Evolutionary conservation across 2,113 vertebrate genomes (phyloP).

Genomic region (Tragulus kanchil): DNA sequence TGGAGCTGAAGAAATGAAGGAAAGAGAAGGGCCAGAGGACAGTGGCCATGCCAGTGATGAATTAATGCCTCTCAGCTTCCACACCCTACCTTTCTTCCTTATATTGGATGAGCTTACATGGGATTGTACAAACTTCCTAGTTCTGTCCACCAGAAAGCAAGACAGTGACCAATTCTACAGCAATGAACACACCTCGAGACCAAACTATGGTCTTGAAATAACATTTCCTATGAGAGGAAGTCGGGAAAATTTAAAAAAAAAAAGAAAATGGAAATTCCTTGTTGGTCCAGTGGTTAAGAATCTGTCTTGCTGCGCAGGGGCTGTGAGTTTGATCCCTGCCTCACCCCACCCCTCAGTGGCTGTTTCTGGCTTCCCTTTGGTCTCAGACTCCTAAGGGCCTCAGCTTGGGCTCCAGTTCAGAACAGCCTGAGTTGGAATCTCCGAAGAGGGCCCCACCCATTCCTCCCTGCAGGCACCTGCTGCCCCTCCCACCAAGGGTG

Average conservation of each 20-base stretch:
- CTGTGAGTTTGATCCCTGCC: not conserved
- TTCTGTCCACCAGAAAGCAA: not conserved
- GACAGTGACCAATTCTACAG: not conserved
- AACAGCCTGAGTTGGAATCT: not conserved
- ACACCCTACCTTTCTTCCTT: not conserved
- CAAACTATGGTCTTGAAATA: not conserved
- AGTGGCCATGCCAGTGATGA: too few species aligned
- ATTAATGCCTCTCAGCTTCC: not conserved
- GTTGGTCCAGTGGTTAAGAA: not conserved
- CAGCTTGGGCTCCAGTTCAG: not conserved
- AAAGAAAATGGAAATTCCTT: not conserved
- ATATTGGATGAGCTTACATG: not conserved
- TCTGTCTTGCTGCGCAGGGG: not conserved
- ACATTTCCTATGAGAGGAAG: not conserved
- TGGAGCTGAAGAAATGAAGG: not conserved
- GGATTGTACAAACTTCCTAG: not conserved
- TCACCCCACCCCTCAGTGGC: rapidly evolving
- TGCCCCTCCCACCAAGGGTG: not conserved
- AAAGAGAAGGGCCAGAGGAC: not conserved
- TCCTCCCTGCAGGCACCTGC: rapidly evolving
- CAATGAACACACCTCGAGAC: not conserved
- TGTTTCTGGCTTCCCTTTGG: not conserved
- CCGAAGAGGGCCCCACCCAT: not conserved
- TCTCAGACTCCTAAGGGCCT: too few species aligned
- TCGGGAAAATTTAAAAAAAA: not conserved